phyloP scores from a whole-genome alignment of 2,797 vertebrate species.

The Karalla daura region DNA sequence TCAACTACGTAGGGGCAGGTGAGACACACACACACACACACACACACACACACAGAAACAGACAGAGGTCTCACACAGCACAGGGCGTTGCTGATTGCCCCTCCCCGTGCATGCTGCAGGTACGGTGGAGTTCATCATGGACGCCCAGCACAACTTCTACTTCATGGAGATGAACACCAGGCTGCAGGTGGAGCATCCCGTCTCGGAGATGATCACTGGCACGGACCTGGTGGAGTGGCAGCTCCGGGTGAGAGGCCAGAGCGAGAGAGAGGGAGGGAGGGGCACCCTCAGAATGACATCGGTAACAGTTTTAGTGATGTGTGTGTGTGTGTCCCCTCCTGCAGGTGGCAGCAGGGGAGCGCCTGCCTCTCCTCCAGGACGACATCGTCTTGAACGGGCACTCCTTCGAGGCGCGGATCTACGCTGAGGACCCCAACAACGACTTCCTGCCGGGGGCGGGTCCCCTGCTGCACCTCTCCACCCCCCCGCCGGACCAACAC shows the following conservation, averaged over 20 bases:
- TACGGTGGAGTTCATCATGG: conserved; percentile 99
- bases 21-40: conserved; percentile 11
- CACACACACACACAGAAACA: not conserved
- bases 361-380: conserved; percentile 92
- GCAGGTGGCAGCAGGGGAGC: conserved; percentile 95
- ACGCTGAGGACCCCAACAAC: conserved; percentile 94
- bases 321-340: too few species aligned
- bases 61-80: not conserved
- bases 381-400: conserved; percentile 91
- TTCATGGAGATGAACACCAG: conserved; percentile 99
- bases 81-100: fast-evolving
- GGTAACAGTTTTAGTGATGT: too few species aligned
- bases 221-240: conserved; percentile 99
- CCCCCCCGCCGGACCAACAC: conserved; percentile 83
- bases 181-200: conserved; percentile 96
- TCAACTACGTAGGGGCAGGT: conserved; percentile 97
- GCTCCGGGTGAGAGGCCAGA: conserved; percentile 84
- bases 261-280: fast-evolving
- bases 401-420: conserved; percentile 97
- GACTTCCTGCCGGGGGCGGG: conserved; percentile 96
- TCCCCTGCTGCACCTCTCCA: conserved; percentile 91
- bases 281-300: too few species aligned
- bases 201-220: conserved; percentile 97
- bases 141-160: conserved; percentile 94
- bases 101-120: conserved; percentile 72